Evolutionary conservation across 2,797 vertebrate species (phyloP).

Genomic region (Geotrypetes seraphini): DNA sequence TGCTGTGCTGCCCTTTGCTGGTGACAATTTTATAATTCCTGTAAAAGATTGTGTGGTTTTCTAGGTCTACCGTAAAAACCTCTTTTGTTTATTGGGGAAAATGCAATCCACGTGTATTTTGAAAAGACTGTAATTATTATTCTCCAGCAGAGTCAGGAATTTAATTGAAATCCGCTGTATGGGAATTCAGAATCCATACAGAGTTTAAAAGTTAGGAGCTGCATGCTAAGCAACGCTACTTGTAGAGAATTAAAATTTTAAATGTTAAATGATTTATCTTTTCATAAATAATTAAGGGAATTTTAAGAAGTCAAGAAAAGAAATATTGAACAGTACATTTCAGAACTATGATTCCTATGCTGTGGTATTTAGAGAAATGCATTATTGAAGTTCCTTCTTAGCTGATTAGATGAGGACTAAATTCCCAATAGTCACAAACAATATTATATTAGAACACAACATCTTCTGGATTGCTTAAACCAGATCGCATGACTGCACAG

Average conservation of each 20-base stretch:
- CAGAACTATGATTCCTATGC: no score
- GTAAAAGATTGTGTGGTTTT: neutral
- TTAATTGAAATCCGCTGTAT: constrained; percentile 46
- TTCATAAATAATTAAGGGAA: constrained; percentile 56
- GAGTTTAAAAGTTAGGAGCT: constrained; percentile 46
- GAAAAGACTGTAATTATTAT: constrained; percentile 28
- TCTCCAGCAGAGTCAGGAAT: constrained; percentile 5
- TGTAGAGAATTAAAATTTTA: constrained; percentile 60
- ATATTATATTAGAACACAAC: no score
- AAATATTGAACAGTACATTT: constrained; percentile 18
- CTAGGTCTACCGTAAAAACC: constrained; percentile 16
- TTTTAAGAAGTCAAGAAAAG: constrained; percentile 42
- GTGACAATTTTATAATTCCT: neutral
- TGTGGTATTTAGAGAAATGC: no score
- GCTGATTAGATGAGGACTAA: no score
- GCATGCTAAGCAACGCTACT: constrained; percentile 51
- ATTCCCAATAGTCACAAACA: no score
- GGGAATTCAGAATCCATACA: constrained; percentile 34
- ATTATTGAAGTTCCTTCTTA: no score
- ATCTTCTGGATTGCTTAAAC: no score
- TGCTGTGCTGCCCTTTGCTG: no score
- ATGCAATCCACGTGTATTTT: constrained; percentile 9
- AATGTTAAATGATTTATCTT: constrained; percentile 59
- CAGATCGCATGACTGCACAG: no score
- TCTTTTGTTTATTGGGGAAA: no score